Base-by-base conservation (phyloP, 2,797 vertebrate species). In the Catharus ustulatus region DNA sequence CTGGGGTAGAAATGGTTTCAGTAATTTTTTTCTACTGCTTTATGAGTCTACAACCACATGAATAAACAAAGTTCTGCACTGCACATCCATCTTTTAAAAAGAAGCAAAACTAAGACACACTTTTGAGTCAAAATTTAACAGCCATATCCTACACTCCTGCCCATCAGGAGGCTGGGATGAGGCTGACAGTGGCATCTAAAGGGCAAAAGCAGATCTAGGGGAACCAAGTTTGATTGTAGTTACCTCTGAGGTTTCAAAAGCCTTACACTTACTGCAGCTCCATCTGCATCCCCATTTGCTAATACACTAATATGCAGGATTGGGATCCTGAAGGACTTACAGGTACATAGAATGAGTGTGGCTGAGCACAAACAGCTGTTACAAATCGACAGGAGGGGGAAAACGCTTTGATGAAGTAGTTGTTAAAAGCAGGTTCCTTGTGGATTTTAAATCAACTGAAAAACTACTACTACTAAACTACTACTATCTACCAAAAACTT, bases 301-400 rank as follows among this genome's bases (percentile, higher is more conserved):
- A 43, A 52, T 6, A 48, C n/a, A 81, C 9, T 30, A 8, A 21
- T 16, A 51, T 0, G 34, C 23, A 45, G n/a, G 26, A 13, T 24
- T 11, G 49, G 62, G 42, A 84, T 40, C 21, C 34, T 23, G 13
- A 6, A 86, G 46, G 32, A 29, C 57, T 43, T 5, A 24, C 0
- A 18, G 27, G 22, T n/a, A 38, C 18, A 30, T 32, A 8, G 45
- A 63, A 62, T 9, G 9, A 64, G 26, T 2, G 5, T 5, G 17
- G 54, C 66, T 45, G 40, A 86, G 22, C 11, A 34, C 40, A 66
- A 69, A 54, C 24, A 55, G 59, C 26, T 55, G 26, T 10, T 45
- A 67, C 5, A 22, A 63, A 58, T 13, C 0, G 0, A 58, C 43
- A 54, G 45, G 22, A 21, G 14, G 22, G 15, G 9, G 16, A 6